Evolutionary conservation across 2,113 vertebrate species (phyloP), one percentile per base, ranked within the genome.

Genomic region (Paratilapia polleni): DNA sequence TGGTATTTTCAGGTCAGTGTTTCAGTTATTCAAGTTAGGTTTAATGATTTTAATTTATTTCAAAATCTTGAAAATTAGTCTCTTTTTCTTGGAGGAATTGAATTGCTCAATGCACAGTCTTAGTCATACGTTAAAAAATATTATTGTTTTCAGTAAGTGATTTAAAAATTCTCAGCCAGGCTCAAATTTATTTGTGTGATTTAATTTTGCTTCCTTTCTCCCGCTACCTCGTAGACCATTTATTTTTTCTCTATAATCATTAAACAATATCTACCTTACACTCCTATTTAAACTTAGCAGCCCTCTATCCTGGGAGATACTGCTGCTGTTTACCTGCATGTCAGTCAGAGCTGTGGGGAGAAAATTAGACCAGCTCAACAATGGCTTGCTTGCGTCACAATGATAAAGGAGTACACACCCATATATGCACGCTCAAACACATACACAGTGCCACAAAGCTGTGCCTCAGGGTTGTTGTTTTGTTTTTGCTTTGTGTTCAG

Each of bases 251-350:
- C 26, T n/a, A 5, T 52, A n/a, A 43, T 20, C 2, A 47, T 19
- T 57, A 26, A 61, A 22, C 77, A 28, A 52, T 73, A 54, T 73
- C 52, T 54, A 31, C 54, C 60, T 73, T 75, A 28, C 64, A 61
- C 58, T 31, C 14, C 15, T 54, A n/a, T 79, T 76, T 86, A 36
- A 86, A 87, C 60, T 61, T 49, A 22, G 36, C 83, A 61, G 59
- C 79, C 83, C 41, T 62, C 74, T 58, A 22, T 15, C 20, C 47
- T 54, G 47, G 68, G 17, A 43, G 41, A 80, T 61, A 15, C 79
- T 19, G 70, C 66, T 82, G 75, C 41, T 93, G 89, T 88, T 93
- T 92, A 63, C 77, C 63, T 17, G 75, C 41, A 59, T 47, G 84
- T 87, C 88, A 83, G 54, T 92, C 92, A 91, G 41, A 88, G 77